Percentiles rank a stretch among this genome's conserved stretches.
These are phyloP conservation scores for Poecile atricapillus DNA, from an alignment of 2,113 vertebrate species.

Conservation along the genomic window DNA sequence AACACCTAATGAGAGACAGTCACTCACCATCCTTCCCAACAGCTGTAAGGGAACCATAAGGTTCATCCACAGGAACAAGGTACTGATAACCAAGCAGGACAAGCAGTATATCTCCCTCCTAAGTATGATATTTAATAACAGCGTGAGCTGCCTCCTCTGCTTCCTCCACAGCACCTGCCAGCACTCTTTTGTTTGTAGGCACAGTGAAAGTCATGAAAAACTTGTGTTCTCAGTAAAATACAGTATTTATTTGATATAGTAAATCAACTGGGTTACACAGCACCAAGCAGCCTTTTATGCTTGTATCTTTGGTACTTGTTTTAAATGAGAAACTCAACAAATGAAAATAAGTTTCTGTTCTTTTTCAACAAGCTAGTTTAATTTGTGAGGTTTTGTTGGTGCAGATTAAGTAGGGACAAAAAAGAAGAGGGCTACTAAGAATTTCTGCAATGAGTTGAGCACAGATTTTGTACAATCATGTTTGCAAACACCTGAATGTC, in stretches of 20 bases:
- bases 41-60: background rate
- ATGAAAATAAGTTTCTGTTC: background rate
- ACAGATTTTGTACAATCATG: background rate
- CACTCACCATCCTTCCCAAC: background rate
- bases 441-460: background rate
- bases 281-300: background rate
- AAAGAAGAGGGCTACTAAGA: background rate
- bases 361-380: background rate
- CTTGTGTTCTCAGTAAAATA: background rate
- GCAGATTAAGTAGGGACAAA: background rate
- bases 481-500: background rate
- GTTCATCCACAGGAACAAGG: background rate
- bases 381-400: background rate
- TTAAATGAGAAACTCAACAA: background rate
- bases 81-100: background rate
- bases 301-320: background rate
- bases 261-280: background rate
- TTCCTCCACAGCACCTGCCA: background rate
- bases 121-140: background rate
- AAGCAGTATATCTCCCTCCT: background rate
- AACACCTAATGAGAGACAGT: background rate
- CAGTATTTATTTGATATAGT: background rate
- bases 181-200: background rate
- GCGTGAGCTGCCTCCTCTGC: background rate
- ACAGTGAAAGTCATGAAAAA: background rate